Conservation (phyloP, 2,888 invertebrate species). For the Beris morrisii region DNA sequence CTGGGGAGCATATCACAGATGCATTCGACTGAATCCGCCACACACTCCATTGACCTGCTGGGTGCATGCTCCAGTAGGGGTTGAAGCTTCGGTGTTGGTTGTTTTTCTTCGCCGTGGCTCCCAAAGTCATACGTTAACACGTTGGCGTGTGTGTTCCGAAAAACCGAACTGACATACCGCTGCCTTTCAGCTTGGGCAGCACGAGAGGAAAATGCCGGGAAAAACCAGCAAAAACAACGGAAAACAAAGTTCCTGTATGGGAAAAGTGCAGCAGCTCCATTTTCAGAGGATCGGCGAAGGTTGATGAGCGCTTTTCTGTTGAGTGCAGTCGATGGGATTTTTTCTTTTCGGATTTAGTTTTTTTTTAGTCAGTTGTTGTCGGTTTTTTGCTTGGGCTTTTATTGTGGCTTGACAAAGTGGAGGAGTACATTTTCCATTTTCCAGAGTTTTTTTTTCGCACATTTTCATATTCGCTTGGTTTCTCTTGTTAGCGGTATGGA, state of each 20-base stretch:
- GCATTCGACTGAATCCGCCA: conserved; percentile 10
- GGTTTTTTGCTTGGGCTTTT: conserved; percentile 20
- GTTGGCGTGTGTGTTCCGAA: conserved; percentile 9
- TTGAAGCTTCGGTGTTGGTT: conserved; percentile 7
- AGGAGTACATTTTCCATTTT: conserved; percentile 28
- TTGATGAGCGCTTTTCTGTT: conserved; percentile 9
- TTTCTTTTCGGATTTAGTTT: conserved; percentile 18
- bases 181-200: conserved; percentile 1
- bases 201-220: background rate
- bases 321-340: conserved; percentile 20
- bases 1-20: conserved; percentile 10
- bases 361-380: conserved; percentile 22
- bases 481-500: conserved; percentile 8
- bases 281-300: conserved; percentile 6
- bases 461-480: conserved; percentile 12
- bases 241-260: background rate
- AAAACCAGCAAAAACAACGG: background rate
- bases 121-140: conserved; percentile 20
- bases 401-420: conserved; percentile 31
- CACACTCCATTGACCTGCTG: conserved; percentile 22
- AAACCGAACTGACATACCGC: background rate
- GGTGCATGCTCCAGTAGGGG: background rate
- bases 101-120: conserved; percentile 21
- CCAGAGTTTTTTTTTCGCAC: background rate
- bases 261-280: conserved; percentile 13